These are phyloP conservation scores for Cherax destructor DNA, from an alignment of 1,140 invertebrate species.

Conservation along the genomic window DNA sequence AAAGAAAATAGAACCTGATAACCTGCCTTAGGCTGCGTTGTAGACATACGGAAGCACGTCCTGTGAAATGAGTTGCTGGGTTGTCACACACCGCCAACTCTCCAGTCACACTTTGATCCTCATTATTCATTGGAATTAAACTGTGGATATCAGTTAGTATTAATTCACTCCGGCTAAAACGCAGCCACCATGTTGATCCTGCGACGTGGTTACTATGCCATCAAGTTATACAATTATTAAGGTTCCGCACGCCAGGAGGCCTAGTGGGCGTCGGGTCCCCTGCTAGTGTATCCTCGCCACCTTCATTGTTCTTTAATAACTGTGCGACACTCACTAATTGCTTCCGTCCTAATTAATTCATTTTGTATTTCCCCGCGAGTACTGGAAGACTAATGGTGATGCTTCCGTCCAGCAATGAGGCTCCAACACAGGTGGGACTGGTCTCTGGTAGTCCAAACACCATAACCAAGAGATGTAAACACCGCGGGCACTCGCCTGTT, in stretches of 20 bases:
- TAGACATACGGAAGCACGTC: no score
- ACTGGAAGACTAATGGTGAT: conserved; percentile 8
- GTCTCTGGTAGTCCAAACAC: not conserved
- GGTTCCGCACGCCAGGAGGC: not conserved
- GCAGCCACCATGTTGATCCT: not conserved
- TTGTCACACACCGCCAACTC: not conserved
- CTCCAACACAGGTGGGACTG: not conserved
- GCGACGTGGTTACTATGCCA: not conserved
- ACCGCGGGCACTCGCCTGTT: no score
- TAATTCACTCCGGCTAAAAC: conserved; percentile 7
- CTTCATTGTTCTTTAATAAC: conserved; percentile 22
- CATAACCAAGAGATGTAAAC: not conserved
- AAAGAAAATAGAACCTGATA: no score
- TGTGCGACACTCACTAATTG: conserved; percentile 63
- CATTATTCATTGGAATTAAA: conserved; percentile 30
- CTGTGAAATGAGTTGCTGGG: no score
- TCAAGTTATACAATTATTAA: not conserved
- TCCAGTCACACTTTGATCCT: not conserved
- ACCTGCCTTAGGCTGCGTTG: no score
- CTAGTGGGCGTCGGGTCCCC: not conserved
- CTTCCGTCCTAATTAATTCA: conserved; percentile 52
- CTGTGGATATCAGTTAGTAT: not conserved
- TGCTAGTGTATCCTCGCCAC: not conserved
- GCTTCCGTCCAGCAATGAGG: not conserved
- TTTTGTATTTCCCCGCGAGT: conserved; percentile 38